Base-by-base conservation (phyloP, 2,797 vertebrate species). In the Rhyacichthys aspro region DNA sequence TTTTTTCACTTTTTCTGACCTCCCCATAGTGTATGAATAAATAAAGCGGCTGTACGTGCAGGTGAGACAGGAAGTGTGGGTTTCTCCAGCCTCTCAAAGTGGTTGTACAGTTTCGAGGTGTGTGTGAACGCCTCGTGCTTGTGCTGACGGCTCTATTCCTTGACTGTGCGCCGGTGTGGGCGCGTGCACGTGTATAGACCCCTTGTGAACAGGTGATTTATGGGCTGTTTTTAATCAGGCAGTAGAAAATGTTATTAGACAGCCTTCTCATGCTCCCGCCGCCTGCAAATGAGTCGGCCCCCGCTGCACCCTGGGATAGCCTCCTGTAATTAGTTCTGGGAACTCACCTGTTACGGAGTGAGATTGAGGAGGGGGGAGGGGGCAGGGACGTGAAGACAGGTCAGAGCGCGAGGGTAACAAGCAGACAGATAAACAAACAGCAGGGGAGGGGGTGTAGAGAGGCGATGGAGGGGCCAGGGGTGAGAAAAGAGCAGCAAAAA, bases 221-320 rank as follows among this genome's bases (percentile, higher is more conserved):
- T 87, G 82, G 70, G 70, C 72, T 81, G 67, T 81, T 90, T 89
- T 86, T 88, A 89, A 88, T 87, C 78, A 90, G 84, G 44, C 81
- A 55, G 63, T 81, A 63, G 83, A 85, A 88, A 89, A 89, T 78
- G 81, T 87, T 88, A 89, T 90, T 89, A 87, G 81, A 90, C 85
- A 75, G 55, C 70, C 77, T 70, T 59, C 69, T 67, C 60, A 18
- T 28, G 11, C 72, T 82, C 55, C 59, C 73, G 67, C 62, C 2
- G 79, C 81, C 78, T 86, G 74, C 82, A 83, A 90, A 89, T 87
- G 80, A 87, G 84, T 58, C 53, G 33, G 64, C 74, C 74, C 82
- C 84, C 41, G 16, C 49, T 82, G 89, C 84, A 85, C 78, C 71
- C 78, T 72, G 85, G 80, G 86, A 88, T 70, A 85, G 80, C 79